Evolutionary conservation across 37 sponge, comb jelly and placozoan genomes (phyloP).

Genomic region (Mnemiopsis leidyi): DNA sequence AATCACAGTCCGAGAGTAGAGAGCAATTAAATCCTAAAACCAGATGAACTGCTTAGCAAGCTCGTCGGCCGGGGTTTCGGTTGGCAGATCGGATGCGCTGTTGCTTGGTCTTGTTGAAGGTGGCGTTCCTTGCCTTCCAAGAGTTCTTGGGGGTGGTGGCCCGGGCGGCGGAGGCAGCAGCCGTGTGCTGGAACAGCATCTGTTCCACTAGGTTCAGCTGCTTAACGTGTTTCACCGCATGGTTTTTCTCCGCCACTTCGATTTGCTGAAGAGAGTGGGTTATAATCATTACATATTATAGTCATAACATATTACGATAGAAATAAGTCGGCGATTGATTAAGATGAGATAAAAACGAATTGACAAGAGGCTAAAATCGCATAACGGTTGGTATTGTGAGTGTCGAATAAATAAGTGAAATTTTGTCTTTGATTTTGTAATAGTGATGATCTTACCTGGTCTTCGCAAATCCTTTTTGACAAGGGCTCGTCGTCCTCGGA

Average conservation of each 20-base stretch:
- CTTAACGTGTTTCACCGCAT: background rate
- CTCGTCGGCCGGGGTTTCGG: conserved; percentile 39
- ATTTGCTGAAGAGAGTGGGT: too few species aligned
- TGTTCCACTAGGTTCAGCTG: conserved; percentile 19
- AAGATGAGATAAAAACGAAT: too few species aligned
- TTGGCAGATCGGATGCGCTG: background rate
- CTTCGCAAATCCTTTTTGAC: background rate
- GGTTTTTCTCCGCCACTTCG: background rate
- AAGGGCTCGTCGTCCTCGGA: background rate
- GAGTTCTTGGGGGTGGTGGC: conserved; percentile 29
- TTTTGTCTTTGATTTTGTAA: too few species aligned
- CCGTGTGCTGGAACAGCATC: conserved; percentile 61
- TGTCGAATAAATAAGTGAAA: too few species aligned
- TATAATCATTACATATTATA: too few species aligned
- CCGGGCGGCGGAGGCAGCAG: background rate
- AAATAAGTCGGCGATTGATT: too few species aligned
- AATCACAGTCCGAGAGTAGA: background rate
- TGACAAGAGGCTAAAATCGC: too few species aligned
- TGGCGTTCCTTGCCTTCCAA: conserved; percentile 45
- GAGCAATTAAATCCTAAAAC: background rate
- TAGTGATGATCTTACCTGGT: too few species aligned
- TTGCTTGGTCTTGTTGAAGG: conserved; percentile 58
- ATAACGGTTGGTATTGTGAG: too few species aligned
- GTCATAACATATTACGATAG: too few species aligned
- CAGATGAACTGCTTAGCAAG: background rate